Percentiles rank a stretch among this genome's conserved stretches.
These are phyloP conservation scores for Somateria mollissima DNA, from an alignment of 2,797 vertebrate genomes.

Conservation along the genomic window DNA sequence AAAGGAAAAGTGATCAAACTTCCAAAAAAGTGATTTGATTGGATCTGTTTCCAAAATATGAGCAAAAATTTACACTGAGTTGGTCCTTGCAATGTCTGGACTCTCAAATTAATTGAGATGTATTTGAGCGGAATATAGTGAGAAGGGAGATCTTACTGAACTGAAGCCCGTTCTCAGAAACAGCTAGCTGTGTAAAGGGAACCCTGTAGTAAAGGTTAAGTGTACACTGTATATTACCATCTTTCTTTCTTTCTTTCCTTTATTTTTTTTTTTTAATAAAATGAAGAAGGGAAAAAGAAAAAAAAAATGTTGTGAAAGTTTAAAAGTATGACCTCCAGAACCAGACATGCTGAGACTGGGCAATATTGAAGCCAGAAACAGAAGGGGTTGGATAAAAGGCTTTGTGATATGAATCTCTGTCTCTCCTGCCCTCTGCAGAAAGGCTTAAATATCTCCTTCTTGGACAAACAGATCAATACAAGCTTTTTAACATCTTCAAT, in stretches of 20 bases:
- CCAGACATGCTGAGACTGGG: conserved; percentile 86
- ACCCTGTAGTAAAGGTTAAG: conserved; percentile 68
- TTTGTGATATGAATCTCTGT: conserved; percentile 91
- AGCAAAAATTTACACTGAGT: conserved; percentile 12
- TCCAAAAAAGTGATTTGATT: neutral
- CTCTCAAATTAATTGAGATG: conserved; percentile 29
- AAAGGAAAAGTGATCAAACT: neutral
- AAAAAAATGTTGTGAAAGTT: conserved; percentile 73
- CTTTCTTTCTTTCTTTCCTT: neutral
- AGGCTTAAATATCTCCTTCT: conserved; percentile 95
- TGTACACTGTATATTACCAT: conserved; percentile 30
- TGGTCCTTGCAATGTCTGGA: neutral
- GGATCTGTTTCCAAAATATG: neutral
- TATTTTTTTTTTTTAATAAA: neutral
- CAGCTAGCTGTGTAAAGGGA: conserved; percentile 34
- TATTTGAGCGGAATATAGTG: neutral
- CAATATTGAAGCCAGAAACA: conserved; percentile 86
- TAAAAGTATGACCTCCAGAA: conserved; percentile 87
- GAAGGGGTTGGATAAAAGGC: conserved; percentile 90
- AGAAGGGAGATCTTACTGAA: conserved; percentile 31
- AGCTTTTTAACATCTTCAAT: conserved; percentile 94
- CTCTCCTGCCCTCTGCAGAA: conserved; percentile 90
- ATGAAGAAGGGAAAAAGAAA: neutral
- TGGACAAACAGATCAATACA: conserved; percentile 98
- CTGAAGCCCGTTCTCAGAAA: conserved; percentile 49